phyloP scores from a whole-genome alignment of 1,140 invertebrate species.

The Solenopsis invicta region DNA sequence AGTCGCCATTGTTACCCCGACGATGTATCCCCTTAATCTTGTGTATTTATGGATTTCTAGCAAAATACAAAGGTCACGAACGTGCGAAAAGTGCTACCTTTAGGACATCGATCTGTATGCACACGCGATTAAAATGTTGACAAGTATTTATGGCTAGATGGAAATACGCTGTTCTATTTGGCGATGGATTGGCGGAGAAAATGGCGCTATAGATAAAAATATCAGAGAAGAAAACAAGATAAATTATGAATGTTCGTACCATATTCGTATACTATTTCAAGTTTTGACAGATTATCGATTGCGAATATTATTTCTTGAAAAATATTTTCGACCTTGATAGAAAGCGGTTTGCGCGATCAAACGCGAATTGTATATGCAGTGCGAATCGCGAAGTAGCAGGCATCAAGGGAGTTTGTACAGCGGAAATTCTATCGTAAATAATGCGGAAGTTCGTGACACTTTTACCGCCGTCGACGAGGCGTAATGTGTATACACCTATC shows the following conservation, averaged over 20 bases:
- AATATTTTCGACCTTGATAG: conserved; percentile 31
- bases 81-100: conserved; percentile 49
- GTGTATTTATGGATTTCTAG: conserved; percentile 55
- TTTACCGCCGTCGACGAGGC: conserved; percentile 59
- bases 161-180: conserved; percentile 29
- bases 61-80: conserved; percentile 34
- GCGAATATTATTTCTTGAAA: neutral
- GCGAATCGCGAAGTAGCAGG: conserved; percentile 42
- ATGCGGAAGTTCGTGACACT: conserved; percentile 68
- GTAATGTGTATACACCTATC: conserved; percentile 69
- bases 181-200: conserved; percentile 4
- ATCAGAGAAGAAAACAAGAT: conserved; percentile 24
- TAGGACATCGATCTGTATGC: conserved; percentile 17
- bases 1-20: conserved; percentile 38
- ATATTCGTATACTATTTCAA: neutral
- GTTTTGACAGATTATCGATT: conserved; percentile 22
- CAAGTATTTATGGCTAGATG: conserved; percentile 54
- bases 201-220: neutral
- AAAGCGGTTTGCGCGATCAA: conserved; percentile 21
- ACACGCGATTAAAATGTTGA: neutral
- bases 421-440: conserved; percentile 70
- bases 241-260: conserved; percentile 37
- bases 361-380: neutral
- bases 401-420: conserved; percentile 48
- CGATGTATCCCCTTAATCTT: conserved; percentile 42